Percentiles rank a stretch among this genome's conserved stretches.
These are phyloP conservation scores for Hylomyscus alleni DNA, from an alignment of 2,797 vertebrate species.

Conservation along the genomic window DNA sequence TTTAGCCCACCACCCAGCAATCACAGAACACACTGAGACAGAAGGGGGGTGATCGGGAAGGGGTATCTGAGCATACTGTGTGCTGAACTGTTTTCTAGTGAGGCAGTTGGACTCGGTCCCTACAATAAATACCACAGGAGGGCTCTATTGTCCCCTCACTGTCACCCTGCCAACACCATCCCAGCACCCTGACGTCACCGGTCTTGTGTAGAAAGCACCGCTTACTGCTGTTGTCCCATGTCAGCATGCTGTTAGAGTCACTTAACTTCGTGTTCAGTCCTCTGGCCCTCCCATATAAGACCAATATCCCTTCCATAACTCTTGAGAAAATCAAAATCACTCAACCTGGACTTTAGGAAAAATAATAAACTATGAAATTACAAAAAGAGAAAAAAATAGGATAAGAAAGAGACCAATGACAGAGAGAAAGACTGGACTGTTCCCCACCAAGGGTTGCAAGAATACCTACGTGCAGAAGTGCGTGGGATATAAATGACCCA, in stretches of 20 bases:
- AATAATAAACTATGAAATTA: background rate
- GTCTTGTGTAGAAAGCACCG: background rate
- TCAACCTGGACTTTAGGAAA: too few species aligned
- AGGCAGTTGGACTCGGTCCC: too few species aligned
- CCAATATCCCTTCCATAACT: background rate
- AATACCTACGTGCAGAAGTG: background rate
- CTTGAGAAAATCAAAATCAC: background rate
- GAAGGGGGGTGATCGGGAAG: background rate
- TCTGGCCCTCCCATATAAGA: background rate
- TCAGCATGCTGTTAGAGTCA: background rate
- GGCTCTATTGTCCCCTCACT: background rate
- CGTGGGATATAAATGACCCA: background rate
- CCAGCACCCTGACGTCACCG: background rate
- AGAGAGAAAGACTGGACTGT: background rate
- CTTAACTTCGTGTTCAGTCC: background rate
- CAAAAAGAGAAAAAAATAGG: background rate
- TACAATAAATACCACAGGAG: background rate
- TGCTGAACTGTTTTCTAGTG: background rate
- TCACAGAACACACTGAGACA: background rate
- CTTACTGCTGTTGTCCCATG: background rate
- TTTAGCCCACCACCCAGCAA: background rate
- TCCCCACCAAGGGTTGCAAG: background rate
- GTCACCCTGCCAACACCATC: background rate
- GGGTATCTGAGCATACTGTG: background rate
- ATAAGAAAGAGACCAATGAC: background rate